Percentiles rank a stretch among this genome's conserved stretches.
Evolutionary conservation across 2,113 vertebrate genomes (phyloP).

Genomic region (Ellobius talpinus): DNA sequence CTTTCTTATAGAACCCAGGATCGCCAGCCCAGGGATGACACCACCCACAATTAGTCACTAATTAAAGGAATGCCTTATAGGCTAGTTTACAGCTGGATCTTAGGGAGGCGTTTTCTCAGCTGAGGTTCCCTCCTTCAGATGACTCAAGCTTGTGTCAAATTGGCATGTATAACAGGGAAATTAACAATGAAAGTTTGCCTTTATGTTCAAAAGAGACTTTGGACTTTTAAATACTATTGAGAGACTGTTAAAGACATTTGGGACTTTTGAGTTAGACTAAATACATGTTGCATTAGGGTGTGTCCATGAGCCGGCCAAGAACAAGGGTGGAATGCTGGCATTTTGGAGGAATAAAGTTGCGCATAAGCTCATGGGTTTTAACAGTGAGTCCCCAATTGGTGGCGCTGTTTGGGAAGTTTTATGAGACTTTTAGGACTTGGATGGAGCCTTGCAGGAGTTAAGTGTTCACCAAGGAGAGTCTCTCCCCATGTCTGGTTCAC

Average conservation of each 20-base stretch:
- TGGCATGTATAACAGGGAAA: not conserved
- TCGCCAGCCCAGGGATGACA: not conserved
- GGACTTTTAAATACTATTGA: not conserved
- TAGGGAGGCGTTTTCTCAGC: not conserved
- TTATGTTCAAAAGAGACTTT: not conserved
- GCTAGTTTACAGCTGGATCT: not conserved
- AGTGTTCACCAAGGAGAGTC: not conserved
- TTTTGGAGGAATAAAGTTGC: not conserved
- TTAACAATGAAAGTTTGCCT: not conserved
- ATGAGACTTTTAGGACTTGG: not conserved
- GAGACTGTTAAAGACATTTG: not conserved
- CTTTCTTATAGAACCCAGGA: not conserved
- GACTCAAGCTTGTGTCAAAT: not conserved
- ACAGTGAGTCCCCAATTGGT: not conserved
- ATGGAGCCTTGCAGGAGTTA: not conserved
- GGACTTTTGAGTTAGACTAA: not conserved
- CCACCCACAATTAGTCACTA: not conserved
- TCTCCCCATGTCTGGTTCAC: not conserved
- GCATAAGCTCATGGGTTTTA: not conserved
- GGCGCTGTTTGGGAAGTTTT: not conserved
- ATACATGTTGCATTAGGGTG: not conserved
- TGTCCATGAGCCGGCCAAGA: not conserved
- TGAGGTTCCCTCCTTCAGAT: not conserved
- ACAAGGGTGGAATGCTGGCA: too few species aligned
- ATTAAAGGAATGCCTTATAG: not conserved